phyloP scores from a whole-genome alignment of 2,797 vertebrate genomes.

The Paratrypauchen microcephalus region DNA sequence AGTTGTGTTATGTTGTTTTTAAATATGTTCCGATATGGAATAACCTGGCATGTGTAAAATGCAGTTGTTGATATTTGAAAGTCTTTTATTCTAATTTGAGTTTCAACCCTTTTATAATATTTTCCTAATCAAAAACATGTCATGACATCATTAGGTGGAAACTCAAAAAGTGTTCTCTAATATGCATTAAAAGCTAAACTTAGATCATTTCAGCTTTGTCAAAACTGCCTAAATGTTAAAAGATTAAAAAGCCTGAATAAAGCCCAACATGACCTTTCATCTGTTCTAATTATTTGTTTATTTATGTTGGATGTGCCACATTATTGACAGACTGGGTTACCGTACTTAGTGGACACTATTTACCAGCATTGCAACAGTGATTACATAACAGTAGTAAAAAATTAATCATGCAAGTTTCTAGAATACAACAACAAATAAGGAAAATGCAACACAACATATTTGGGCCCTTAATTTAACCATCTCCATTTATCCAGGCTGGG shows the following conservation, averaged over 20 bases:
- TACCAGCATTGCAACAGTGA: too few relatives aligned
- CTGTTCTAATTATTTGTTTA: background rate
- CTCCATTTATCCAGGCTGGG: background rate
- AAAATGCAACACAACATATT: too few relatives aligned
- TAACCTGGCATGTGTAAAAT: too few relatives aligned
- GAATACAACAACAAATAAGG: background rate
- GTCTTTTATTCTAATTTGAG: too few relatives aligned
- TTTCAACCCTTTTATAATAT: too few relatives aligned
- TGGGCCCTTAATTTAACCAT: background rate
- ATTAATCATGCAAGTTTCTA: background rate
- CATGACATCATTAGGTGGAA: too few relatives aligned
- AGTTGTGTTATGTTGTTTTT: background rate
- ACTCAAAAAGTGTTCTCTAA: too few relatives aligned
- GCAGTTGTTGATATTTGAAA: too few relatives aligned
- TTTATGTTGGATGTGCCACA: background rate
- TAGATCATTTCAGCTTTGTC: background rate
- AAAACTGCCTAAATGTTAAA: too few relatives aligned
- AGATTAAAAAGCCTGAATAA: background rate
- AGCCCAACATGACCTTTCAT: background rate
- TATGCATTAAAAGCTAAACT: background rate
- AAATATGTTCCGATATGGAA: background rate
- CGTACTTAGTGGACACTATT: background rate
- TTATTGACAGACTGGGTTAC: background rate
- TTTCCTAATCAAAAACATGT: too few relatives aligned
- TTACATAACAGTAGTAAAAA: background rate